Evolutionary conservation across 2,888 invertebrate genomes (phyloP).

Genomic region (Prionchulus punctatus): DNA sequence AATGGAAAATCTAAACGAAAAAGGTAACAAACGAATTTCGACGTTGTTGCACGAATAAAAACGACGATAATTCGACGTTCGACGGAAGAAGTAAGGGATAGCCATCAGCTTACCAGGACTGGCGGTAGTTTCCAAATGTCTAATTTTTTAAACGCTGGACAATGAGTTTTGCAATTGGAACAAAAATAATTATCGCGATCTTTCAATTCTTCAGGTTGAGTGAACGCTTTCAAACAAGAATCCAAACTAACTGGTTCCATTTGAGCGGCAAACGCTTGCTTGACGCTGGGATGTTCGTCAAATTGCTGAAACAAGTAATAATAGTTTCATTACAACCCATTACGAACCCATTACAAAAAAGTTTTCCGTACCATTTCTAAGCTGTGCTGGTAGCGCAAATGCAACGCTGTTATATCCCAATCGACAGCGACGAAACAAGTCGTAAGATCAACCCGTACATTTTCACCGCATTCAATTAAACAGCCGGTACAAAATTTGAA

Average conservation of each 20-base stretch:
- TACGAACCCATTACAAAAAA: neutral
- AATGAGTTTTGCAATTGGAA: conserved; percentile 60
- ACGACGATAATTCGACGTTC: no score
- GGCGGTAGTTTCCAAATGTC: conserved; percentile 81
- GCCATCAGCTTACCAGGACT: conserved; percentile 59
- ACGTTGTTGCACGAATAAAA: no score
- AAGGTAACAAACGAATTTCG: conserved; percentile 10
- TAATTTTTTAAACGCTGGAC: conserved; percentile 70
- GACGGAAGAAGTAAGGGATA: no score
- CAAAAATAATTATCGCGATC: conserved; percentile 68
- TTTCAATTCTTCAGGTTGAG: conserved; percentile 59
- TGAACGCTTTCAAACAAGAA: conserved; percentile 69
- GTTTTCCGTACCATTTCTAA: conserved; percentile 46
- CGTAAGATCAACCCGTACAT: conserved; percentile 23
- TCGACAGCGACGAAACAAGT: conserved; percentile 58
- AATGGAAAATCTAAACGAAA: conserved; percentile 68
- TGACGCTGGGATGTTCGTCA: conserved; percentile 57
- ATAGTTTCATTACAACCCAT: neutral
- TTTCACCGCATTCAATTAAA: conserved; percentile 50
- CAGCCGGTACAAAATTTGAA: conserved; percentile 72
- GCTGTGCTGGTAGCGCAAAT: conserved; percentile 65
- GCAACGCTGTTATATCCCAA: conserved; percentile 85
- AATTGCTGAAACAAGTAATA: conserved; percentile 45
- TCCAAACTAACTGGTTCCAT: conserved; percentile 66
- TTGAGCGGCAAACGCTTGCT: conserved; percentile 50